Evolutionary conservation across 2,113 vertebrate species (phyloP), one percentile per base, ranked within the genome.

Genomic region (Pterocles orientalis): DNA sequence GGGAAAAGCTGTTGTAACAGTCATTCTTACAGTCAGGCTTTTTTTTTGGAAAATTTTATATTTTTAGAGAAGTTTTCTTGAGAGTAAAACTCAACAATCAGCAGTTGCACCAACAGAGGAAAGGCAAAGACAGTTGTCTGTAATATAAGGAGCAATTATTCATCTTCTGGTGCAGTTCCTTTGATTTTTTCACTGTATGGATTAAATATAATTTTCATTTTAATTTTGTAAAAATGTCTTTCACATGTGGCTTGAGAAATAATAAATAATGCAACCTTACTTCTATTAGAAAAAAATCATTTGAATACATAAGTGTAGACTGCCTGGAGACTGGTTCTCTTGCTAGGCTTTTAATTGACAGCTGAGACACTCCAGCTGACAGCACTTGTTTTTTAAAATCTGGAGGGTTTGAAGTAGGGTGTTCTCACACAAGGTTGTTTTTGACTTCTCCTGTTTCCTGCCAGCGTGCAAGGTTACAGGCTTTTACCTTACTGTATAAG

Each of bases 321-420:
- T 85, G 84, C 93, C 93, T 94, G 82, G 81, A 96, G 95, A 94
- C 90, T 91, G 24, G 58, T 92, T 72, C 66, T 94, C 23, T 50
- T 65, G 45, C 78, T 76, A 16, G 39, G 70, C 92, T 85, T 87
- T 87, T 95, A 95, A 97, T 33, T 96, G 96, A 88, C 95, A 95
- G 90, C 77, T 95, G 89, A 95, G 95, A 95, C 94, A 62, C 70
- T 94, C 24, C 75, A 90, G 75, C 91, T 95, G 96, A 97, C 94
- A 95, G 73, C 82, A 36, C 41, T 91, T 19, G 21, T 8, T 5
- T 33, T 7, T 91, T 66, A 14, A 54, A 64, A 69, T 82, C 54
- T 65, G 2, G 50, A 85, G 71, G 45, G 23, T n/a, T 91, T 28
- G 36, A 58, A 82, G 70, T 50, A 31, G 65, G 17, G 5, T 94